Conservation (phyloP, 1,140 invertebrate genomes). For the Lasioglossum albipes region DNA sequence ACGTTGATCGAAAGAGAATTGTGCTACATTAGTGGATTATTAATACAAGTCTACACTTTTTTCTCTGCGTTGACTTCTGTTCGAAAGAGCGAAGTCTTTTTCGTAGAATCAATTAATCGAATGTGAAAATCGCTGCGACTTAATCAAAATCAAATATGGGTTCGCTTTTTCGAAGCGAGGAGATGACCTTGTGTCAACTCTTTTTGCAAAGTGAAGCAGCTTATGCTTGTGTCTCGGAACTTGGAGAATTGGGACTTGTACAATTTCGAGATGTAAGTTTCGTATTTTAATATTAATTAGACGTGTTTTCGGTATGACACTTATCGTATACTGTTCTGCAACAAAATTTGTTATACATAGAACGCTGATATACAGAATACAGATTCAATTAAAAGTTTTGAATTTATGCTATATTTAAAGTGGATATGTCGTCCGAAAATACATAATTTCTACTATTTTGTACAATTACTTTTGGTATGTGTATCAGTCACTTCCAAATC, state of each 20-base stretch:
- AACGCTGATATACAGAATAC: background rate
- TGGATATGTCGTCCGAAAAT: too few species aligned
- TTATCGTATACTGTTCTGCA: background rate
- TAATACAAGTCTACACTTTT: background rate
- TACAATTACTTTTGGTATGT: too few species aligned
- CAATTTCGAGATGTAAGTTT: conserved; percentile 94
- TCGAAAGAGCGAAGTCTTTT: background rate
- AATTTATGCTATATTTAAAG: background rate
- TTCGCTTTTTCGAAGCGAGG: conserved; percentile 92
- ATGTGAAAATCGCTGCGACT: background rate
- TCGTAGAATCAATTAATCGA: background rate
- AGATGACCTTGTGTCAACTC: conserved; percentile 94
- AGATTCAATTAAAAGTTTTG: background rate
- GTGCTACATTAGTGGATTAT: background rate
- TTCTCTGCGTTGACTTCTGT: background rate
- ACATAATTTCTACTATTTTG: too few species aligned
- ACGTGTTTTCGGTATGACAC: background rate
- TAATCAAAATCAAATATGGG: conserved; percentile 82
- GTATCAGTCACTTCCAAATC: too few species aligned
- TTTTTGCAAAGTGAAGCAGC: conserved; percentile 96
- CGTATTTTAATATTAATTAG: background rate
- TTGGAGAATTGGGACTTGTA: conserved; percentile 95
- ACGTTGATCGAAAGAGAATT: background rate
- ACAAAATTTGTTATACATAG: background rate
- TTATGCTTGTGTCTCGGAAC: conserved; percentile 94